Evolutionary conservation across 2,797 vertebrate genomes (phyloP).

Genomic region (Cyclopterus lumpus): DNA sequence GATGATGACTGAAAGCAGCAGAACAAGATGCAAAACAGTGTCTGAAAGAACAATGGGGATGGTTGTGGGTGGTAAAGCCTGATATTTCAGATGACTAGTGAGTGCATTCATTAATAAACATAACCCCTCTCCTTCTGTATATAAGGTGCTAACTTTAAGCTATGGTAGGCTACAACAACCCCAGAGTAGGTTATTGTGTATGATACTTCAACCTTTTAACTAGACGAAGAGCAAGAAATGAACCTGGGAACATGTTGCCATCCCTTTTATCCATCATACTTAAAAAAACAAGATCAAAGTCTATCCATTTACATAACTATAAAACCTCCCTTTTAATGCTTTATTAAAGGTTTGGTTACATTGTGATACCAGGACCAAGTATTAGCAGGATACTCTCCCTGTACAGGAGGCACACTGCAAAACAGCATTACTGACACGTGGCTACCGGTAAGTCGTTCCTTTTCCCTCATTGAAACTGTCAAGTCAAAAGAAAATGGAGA

Average conservation of each 20-base stretch:
- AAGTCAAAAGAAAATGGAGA: conserved; percentile 59
- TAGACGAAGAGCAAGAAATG: conserved; percentile 39
- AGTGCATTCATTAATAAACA: conserved; percentile 22
- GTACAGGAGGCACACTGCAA: conserved; percentile 34
- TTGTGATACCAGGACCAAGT: conserved; percentile 48
- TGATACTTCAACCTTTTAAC: conserved; percentile 36
- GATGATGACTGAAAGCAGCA: conserved; percentile 55
- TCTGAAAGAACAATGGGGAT: conserved; percentile 30
- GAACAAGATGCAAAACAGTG: conserved; percentile 51
- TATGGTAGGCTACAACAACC: conserved; percentile 43
- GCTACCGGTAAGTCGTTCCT: conserved; percentile 17
- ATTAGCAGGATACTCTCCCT: conserved; percentile 34
- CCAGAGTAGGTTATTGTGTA: conserved; percentile 30
- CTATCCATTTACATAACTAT: conserved; percentile 46
- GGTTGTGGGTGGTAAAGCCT: conserved; percentile 14
- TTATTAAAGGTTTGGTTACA: conserved; percentile 52
- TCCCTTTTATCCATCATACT: conserved; percentile 30
- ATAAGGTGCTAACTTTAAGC: conserved; percentile 52
- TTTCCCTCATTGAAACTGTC: conserved; percentile 45
- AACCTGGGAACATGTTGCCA: conserved; percentile 14
- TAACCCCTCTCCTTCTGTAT: conserved; percentile 8
- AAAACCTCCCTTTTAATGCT: conserved; percentile 45
- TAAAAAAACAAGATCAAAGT: conserved; percentile 44
- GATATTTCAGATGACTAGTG: conserved; percentile 28
- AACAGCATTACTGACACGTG: conserved; percentile 28